Percentiles rank a stretch among this genome's conserved stretches.
phyloP scores from a whole-genome alignment of 2,797 vertebrate genomes.

The Phoebastria nigripes region DNA sequence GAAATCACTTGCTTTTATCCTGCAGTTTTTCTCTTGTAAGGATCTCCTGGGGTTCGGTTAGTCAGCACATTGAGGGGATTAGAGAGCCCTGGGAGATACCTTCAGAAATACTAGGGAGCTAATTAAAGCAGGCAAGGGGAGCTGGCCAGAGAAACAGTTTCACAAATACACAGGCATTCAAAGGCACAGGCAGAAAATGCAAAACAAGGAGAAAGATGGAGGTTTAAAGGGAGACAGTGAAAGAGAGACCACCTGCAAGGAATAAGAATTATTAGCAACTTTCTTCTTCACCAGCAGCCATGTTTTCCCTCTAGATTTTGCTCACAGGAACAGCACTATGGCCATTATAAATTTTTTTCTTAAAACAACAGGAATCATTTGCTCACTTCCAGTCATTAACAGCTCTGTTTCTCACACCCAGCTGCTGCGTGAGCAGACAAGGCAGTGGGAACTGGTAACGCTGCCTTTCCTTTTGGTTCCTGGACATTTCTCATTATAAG shows the following conservation, averaged over 20 bases:
- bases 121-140: slow-evolving; percentile 2
- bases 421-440: not conserved
- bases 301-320: not conserved
- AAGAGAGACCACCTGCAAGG: not conserved
- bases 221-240: not conserved
- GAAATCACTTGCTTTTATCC: slow-evolving; percentile 23
- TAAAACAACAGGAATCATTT: not conserved
- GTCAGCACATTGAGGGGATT: slow-evolving; percentile 4
- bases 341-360: not conserved
- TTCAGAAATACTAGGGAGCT: not conserved
- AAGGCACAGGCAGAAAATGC: not conserved
- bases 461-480: not conserved
- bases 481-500: not conserved
- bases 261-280: not conserved
- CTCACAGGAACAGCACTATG: not conserved
- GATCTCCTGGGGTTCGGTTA: not conserved
- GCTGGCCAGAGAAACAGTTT: not conserved
- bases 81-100: slow-evolving; percentile 8
- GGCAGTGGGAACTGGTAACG: not conserved
- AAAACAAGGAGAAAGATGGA: slow-evolving; percentile 29
- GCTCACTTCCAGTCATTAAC: not conserved
- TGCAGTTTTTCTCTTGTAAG: not conserved
- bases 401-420: not conserved
- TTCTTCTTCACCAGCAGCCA: not conserved
- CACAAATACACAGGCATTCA: not conserved